Percentiles rank a stretch among this genome's conserved stretches.
Evolutionary conservation across 1,140 invertebrate genomes (phyloP).

Genomic region (Drosophila kohkoa): DNA sequence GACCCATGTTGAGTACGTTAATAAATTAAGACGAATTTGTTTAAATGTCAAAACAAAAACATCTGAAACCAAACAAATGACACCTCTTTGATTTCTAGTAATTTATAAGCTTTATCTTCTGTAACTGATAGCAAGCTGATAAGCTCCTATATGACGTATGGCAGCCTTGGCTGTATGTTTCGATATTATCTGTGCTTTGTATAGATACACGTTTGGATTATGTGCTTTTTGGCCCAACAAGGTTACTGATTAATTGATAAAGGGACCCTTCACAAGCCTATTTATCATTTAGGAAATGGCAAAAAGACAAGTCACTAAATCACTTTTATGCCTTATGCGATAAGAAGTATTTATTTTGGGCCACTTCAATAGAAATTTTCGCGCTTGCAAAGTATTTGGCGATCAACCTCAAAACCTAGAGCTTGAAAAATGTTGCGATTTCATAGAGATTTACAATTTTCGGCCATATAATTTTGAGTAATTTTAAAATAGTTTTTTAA

Average conservation of each 20-base stretch:
- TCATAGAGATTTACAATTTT: too few species aligned
- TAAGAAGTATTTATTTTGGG: neutral
- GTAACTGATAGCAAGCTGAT: conserved; percentile 26
- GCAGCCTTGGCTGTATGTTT: conserved; percentile 17
- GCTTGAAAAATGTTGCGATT: too few species aligned
- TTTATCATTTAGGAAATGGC: conserved; percentile 11
- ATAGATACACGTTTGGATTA: neutral
- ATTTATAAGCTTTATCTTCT: conserved; percentile 31
- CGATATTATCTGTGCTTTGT: conserved; percentile 31
- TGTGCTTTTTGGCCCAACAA: conserved; percentile 18
- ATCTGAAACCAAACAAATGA: conserved; percentile 26
- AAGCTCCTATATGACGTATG: conserved; percentile 39
- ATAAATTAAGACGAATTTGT: conserved; percentile 81
- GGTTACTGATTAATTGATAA: conserved; percentile 8
- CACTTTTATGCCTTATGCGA: neutral
- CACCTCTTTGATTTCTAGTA: conserved; percentile 25
- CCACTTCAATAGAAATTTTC: too few species aligned
- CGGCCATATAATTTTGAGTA: too few species aligned
- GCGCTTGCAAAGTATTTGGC: too few species aligned
- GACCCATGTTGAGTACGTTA: conserved; percentile 79
- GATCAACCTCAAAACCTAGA: too few species aligned
- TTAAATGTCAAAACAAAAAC: conserved; percentile 71
- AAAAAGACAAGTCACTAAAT: neutral
- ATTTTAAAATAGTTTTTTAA: too few species aligned
- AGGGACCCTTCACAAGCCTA: conserved; percentile 1